Base-by-base conservation (phyloP, 2,888 invertebrate genomes). In the Cephonodes hylas region DNA sequence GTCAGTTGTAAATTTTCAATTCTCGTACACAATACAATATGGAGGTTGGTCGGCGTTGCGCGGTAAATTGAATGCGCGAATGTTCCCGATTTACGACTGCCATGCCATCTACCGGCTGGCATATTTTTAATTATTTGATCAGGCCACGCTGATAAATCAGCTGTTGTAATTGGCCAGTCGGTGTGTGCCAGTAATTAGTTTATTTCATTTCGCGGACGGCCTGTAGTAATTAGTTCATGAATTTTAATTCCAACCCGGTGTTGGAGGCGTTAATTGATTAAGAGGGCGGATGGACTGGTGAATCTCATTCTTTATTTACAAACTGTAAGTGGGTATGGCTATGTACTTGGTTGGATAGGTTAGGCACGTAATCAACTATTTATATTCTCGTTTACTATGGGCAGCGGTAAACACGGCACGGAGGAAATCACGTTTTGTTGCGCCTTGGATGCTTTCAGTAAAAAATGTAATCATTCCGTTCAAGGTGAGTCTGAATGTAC, bases 101-200 rank as follows among this genome's bases (percentile, higher is more conserved):
- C 70, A 70, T 75, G 75, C 79, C 79, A 84, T 84, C 80, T 83
- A 83, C 80, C 77, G 78, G 71, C 72, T 65, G 74, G 80, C 70
- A 79, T 79, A 84, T 88, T 88, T 91, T 92, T 88, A 90, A 90
- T 91, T 91, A 90, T 90, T 91, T 91, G 89, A 91, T 91, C 89
- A 84, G 83, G 76, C 79, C 79, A 71, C 79, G 78, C 85, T 85
- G 91, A 91, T 92, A 91, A 88, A 89, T 90, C 84, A 83, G 75
- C 76, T 64, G 69, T 67, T 70, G 80, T 85, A 88, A 89, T 89
- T 89, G 88, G 84, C 71, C 69, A 77, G 72, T 77, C 80, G 71
- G 78, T 79, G 83, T 74, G 78, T 76, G 79, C 77, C 71, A 80
- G 79, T 83, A 86, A 89, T 89, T 85, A 83, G 78, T 89, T 87